Base-by-base conservation (phyloP, 2,797 vertebrate genomes). In the Choloepus didactylus region DNA sequence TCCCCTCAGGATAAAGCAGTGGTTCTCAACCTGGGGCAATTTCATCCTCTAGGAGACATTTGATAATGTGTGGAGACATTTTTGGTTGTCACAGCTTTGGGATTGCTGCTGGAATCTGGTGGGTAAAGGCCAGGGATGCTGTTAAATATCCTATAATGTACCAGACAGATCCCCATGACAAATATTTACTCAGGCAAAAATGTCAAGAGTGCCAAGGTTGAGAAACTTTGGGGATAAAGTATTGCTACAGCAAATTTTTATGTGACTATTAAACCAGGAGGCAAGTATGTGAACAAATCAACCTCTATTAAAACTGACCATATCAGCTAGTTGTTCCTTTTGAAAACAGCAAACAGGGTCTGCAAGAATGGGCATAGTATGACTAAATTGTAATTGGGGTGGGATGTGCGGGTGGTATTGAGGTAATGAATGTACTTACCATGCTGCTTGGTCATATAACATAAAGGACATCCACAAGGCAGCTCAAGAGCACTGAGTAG, bases 241-340 rank as follows among this genome's bases (percentile, higher is more conserved):
- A 87, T 70, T 76, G 25, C 16, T 70, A 29, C 0, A 66, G 29
- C 23, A 62, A 85, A 82, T 76, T 41, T n/a, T 31, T 62, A n/a
- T 83, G 1, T 59, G 80, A 88, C 11, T 35, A 73, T 64, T 77
- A 56, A 82, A 38, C 16, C 60, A 85, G 95, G 49, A 59, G 49
- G 25, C 1, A 75, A 85, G 31, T 60, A 81, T 31, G 73, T 93
- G 73, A 84, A 81, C 7, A 89, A 93, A 72, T 62, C 11, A 56
- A 76, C 44, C 41, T 73, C 35, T 59, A 60, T 64, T 81, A 90
- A 95, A 93, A 66, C 12, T 41, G 89, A 83, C n/a, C 9, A 31
- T 87, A 81, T 93, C 18, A 92, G 81, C 46, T 75, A 75, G 9
- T 18, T 73, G 6, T 80, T 16, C 44, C 59, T 85, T 85, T 91